phyloP scores from a whole-genome alignment of 2,113 vertebrate genomes.

The Phasianus colchicus region DNA sequence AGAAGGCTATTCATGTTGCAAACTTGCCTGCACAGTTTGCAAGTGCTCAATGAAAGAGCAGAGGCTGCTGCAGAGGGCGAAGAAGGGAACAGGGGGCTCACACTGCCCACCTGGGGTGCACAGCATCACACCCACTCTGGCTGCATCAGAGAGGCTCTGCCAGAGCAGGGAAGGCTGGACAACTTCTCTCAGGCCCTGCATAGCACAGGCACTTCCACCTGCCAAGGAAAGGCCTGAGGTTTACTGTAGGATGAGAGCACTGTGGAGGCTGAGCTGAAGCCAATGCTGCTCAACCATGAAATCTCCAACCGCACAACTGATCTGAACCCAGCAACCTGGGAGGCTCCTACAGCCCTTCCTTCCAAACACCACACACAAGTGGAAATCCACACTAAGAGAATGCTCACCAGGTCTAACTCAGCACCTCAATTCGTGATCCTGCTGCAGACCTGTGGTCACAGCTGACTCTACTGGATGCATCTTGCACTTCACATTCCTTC shows the following conservation, averaged over 20 bases:
- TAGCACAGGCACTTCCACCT: neutral
- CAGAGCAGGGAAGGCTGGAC: neutral
- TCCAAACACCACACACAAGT: neutral
- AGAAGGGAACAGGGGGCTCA: neutral
- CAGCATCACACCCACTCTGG: neutral
- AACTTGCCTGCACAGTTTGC: neutral
- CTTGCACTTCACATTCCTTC: neutral
- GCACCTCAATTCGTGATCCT: neutral
- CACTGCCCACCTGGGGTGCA: neutral
- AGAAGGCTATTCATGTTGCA: neutral
- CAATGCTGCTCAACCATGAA: neutral
- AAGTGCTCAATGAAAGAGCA: neutral
- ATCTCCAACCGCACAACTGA: rapidly evolving
- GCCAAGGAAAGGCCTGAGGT: neutral
- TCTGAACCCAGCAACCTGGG: neutral
- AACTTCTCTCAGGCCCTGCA: neutral
- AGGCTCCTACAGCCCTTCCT: neutral
- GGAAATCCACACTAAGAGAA: neutral
- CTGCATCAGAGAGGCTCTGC: neutral
- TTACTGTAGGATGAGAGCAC: neutral
- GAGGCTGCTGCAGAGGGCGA: neutral
- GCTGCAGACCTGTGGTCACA: neutral
- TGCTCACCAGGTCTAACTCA: neutral
- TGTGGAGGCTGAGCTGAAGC: neutral
- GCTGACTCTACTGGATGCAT: neutral